Evolutionary conservation across 2,113 vertebrate species (phyloP).

Genomic region (Cacatua alba): DNA sequence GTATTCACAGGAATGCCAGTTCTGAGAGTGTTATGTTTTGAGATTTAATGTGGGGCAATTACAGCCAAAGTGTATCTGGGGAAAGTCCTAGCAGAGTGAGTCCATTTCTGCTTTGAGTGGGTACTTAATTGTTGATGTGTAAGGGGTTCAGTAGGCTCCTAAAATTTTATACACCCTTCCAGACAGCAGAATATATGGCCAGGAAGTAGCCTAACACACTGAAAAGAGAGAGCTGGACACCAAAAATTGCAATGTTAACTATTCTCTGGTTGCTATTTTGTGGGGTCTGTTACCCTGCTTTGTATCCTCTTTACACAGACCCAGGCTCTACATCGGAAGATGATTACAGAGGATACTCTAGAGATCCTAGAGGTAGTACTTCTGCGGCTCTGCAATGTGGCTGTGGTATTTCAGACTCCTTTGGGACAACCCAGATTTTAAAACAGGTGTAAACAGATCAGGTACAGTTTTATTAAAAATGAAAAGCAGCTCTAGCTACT

Average conservation of each 20-base stretch:
- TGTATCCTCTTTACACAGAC: neutral
- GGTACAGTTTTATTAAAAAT: neutral
- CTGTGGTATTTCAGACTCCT: neutral
- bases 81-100: neutral
- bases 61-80: neutral
- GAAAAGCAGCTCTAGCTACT: neutral
- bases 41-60: neutral
- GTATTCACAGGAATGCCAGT: neutral
- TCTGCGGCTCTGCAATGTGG: neutral
- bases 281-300: neutral
- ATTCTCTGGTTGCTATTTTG: neutral
- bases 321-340: fast-evolving
- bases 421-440: neutral
- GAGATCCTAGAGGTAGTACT: neutral
- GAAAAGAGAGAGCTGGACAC: neutral
- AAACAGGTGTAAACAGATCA: neutral
- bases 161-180: neutral
- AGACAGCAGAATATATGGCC: neutral
- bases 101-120: neutral
- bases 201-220: neutral
- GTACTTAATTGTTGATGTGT: neutral
- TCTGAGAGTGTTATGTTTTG: neutral
- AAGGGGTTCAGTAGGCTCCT: neutral
- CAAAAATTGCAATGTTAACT: neutral
- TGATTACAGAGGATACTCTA: neutral